Conservation (phyloP, 2,888 invertebrate genomes). For the Myopa testacea region DNA sequence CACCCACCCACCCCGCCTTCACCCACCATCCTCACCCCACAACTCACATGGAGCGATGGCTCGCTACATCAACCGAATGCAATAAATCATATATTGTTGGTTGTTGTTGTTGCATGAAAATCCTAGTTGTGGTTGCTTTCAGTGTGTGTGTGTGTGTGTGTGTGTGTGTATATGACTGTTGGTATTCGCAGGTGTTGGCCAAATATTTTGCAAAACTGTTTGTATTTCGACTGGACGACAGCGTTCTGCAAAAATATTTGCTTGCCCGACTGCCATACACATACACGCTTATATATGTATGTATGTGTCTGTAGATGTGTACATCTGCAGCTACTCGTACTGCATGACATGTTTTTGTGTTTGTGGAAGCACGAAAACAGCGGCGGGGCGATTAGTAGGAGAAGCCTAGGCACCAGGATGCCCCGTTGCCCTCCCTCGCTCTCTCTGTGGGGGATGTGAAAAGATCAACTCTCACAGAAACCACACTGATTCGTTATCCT, state of each 20-base stretch:
- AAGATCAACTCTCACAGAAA: no score
- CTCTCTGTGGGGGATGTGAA: no score
- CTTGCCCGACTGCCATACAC: neutral
- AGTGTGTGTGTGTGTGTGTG: conserved; percentile 33
- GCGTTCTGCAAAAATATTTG: conserved; percentile 13
- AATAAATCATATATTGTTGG: conserved; percentile 10
- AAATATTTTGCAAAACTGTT: conserved; percentile 28
- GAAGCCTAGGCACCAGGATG: no score
- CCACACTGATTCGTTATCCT: no score
- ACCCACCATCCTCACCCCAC: neutral
- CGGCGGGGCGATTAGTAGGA: no score
- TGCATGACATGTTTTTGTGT: no score
- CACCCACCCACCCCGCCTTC: neutral
- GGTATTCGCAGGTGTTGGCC: conserved; percentile 27
- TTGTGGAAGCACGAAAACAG: no score
- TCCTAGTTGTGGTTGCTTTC: neutral
- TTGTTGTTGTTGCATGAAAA: neutral
- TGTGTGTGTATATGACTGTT: conserved; percentile 29
- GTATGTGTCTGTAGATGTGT: neutral
- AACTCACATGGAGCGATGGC: no score
- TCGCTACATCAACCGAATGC: conserved; percentile 3
- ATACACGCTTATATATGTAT: neutral
- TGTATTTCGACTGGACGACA: neutral
- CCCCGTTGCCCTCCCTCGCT: no score
- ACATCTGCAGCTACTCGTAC: neutral